Evolutionary conservation across 92 coral and sea anemone species (phyloP).

Genomic region (Epizoanthus scotinus): DNA sequence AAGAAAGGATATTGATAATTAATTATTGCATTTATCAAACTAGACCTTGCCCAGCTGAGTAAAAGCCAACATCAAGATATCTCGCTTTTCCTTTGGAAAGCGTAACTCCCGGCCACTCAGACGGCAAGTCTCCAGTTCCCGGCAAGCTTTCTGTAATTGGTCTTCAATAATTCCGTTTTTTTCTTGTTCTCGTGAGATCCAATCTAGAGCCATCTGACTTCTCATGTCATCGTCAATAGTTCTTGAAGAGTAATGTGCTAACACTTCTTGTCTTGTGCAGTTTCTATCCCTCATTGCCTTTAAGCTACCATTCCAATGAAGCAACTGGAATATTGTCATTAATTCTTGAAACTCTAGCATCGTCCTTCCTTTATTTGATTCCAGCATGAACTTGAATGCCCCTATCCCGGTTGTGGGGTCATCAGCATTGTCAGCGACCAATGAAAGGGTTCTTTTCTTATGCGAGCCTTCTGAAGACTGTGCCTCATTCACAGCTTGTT

Average conservation of each 20-base stretch:
- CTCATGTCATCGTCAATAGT: slow-evolving; percentile 91
- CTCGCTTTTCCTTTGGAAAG: slow-evolving; percentile 87
- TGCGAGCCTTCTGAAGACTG: slow-evolving; percentile 68
- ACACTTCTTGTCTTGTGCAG: slow-evolving; percentile 89
- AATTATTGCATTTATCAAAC: not conserved
- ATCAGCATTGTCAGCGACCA: slow-evolving; percentile 53
- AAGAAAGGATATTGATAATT: not conserved
- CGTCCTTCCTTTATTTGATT: slow-evolving; percentile 84
- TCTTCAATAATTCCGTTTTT: slow-evolving; percentile 70
- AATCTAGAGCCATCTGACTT: slow-evolving; percentile 93
- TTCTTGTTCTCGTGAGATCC: slow-evolving; percentile 97
- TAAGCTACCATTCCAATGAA: slow-evolving; percentile 93
- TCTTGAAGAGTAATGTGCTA: slow-evolving; percentile 77
- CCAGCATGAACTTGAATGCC: slow-evolving; percentile 88
- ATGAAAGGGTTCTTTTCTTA: slow-evolving; percentile 59
- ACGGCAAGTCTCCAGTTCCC: slow-evolving; percentile 79
- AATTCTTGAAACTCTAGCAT: slow-evolving; percentile 93
- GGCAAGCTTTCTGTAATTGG: slow-evolving; percentile 72
- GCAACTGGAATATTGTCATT: slow-evolving; percentile 90
- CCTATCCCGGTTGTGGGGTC: slow-evolving; percentile 83
- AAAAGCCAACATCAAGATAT: slow-evolving; percentile 80
- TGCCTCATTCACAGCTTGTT: slow-evolving; percentile 85
- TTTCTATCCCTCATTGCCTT: slow-evolving; percentile 90
- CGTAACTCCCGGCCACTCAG: slow-evolving; percentile 86
- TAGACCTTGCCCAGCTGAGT: slow-evolving; percentile 72